Evolutionary conservation across 2,113 vertebrate genomes (phyloP).

Genomic region (Eupsittula cactorum): DNA sequence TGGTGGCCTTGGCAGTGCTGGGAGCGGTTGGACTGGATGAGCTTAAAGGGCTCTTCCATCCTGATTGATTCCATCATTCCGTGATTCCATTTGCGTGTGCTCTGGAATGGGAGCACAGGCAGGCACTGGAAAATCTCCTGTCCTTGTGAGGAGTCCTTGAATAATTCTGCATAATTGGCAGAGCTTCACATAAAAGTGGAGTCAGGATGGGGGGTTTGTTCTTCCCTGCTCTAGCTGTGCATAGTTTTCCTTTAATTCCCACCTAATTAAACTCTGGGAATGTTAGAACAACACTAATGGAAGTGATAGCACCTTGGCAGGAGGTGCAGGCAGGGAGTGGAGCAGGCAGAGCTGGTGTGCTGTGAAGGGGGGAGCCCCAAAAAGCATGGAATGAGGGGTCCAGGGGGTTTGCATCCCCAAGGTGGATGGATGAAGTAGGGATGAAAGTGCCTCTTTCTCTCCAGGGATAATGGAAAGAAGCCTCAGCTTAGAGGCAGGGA

Average conservation of each 20-base stretch:
- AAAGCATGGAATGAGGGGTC: neutral
- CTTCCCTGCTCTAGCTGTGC: neutral
- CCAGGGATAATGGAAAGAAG: neutral
- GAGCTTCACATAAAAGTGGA: neutral
- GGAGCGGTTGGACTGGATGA: neutral
- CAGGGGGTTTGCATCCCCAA: neutral
- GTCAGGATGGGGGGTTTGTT: neutral
- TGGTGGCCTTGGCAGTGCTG: neutral
- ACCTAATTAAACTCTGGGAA: neutral
- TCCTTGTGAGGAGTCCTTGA: neutral
- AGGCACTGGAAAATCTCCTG: neutral
- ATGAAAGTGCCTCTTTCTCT: neutral
- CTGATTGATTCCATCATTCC: neutral
- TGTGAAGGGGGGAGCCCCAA: neutral
- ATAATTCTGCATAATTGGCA: conserved; percentile 33
- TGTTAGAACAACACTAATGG: neutral
- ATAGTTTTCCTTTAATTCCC: neutral
- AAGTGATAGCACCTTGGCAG: neutral
- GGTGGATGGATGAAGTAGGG: neutral
- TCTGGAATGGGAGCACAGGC: neutral
- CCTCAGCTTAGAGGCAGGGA: neutral
- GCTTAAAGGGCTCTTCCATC: neutral
- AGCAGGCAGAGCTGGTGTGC: neutral
- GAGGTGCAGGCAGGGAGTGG: neutral
- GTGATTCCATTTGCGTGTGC: neutral